phyloP scores from a whole-genome alignment of 92 coral and sea anemone genomes.

The Epizoanthus stellaris region DNA sequence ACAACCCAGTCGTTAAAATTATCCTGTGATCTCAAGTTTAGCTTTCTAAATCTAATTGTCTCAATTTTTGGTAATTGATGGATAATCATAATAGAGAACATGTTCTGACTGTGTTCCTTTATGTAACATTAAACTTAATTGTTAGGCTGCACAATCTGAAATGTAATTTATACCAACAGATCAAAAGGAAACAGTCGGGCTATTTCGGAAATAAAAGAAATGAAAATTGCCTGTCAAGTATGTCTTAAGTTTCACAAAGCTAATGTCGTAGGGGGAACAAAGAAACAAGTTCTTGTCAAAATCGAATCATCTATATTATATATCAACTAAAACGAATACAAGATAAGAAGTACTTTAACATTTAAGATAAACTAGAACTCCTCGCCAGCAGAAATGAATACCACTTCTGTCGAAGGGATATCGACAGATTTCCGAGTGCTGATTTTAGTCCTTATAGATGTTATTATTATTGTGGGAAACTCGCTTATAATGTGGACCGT shows the following conservation, averaged over 20 bases:
- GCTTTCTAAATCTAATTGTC: too few species aligned
- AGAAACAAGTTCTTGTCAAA: too few species aligned
- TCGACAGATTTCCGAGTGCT: background rate
- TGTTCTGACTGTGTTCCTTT: too few species aligned
- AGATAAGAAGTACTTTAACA: background rate
- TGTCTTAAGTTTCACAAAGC: background rate
- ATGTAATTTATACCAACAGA: too few species aligned
- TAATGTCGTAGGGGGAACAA: too few species aligned
- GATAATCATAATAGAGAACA: too few species aligned
- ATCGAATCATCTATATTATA: background rate
- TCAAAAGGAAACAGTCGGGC: background rate
- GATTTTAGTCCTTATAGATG: constrained; percentile 9
- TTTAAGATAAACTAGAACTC: background rate
- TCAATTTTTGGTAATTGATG: too few species aligned
- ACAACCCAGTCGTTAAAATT: too few species aligned
- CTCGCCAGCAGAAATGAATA: background rate
- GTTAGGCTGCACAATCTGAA: too few species aligned
- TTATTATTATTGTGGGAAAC: constrained; percentile 8
- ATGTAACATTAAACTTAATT: too few species aligned
- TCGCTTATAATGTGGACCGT: constrained; percentile 22
- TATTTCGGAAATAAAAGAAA: background rate
- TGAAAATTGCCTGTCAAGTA: background rate
- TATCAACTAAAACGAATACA: background rate
- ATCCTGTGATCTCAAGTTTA: too few species aligned
- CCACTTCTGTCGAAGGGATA: constrained; percentile 7